phyloP scores from a whole-genome alignment of 2,888 invertebrate species.

The Ecdyonurus torrentis region DNA sequence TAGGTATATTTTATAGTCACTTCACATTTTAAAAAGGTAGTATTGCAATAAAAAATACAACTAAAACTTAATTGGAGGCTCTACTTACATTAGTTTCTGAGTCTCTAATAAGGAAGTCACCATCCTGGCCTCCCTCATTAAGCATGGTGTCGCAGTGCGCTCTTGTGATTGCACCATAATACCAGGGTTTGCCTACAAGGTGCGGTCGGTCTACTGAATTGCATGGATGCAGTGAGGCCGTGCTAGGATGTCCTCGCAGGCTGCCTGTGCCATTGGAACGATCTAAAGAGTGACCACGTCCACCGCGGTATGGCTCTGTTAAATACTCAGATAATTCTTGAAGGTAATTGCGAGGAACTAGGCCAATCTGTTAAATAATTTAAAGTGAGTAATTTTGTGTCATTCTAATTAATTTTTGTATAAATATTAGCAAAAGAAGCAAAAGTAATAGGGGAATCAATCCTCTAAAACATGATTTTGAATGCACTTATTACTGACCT shows the following conservation, averaged over 20 bases:
- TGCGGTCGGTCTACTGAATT: conserved; percentile 41
- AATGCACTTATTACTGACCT: conserved; percentile 14
- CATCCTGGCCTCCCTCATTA: conserved; percentile 89
- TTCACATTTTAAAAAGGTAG: no score
- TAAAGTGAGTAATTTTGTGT: no score
- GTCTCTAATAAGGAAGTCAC: conserved; percentile 96
- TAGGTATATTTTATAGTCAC: no score
- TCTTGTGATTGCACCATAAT: conserved; percentile 89
- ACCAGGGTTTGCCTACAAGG: conserved; percentile 80
- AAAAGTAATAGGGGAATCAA: neutral
- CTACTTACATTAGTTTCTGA: conserved; percentile 93
- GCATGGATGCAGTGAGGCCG: conserved; percentile 4
- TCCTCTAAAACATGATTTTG: neutral
- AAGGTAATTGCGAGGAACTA: conserved; percentile 90
- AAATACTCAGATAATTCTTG: conserved; percentile 79
- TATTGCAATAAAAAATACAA: no score
- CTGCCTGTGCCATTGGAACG: conserved; percentile 25
- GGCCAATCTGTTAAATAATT: conserved; percentile 47
- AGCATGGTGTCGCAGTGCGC: conserved; percentile 92
- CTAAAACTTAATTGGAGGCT: no score
- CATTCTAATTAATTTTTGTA: neutral
- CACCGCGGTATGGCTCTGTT: conserved; percentile 55
- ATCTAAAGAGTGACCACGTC: conserved; percentile 27
- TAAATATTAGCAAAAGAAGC: neutral
- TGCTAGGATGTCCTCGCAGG: conserved; percentile 7